Base-by-base conservation (phyloP, 2,888 invertebrate species). In the Phaedon cochleariae region DNA sequence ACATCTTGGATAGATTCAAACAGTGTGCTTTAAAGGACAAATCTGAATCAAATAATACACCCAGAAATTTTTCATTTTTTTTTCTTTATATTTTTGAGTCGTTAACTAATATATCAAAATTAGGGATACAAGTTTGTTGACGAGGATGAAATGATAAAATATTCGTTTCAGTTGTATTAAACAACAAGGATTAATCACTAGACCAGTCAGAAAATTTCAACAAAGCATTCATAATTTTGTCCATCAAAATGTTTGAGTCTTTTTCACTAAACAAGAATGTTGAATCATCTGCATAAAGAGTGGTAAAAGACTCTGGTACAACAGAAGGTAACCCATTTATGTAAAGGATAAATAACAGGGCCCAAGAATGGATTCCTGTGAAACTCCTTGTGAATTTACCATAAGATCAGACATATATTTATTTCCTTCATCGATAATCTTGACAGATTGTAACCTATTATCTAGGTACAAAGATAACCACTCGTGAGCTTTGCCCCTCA, bases 1-100 rank as follows among this genome's bases (percentile, higher is more conserved):
- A 59, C 22, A 59, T 21, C 41, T 51, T 59, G 18, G 37, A 59
- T 51, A 31, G 20, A 51, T 59, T 51, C 2, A 49, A 59, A 51
- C 59, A 51, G 51, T 59, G 51, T 51, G 51, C 51, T 51, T 46
- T 37, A 26, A 59, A 51, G 22, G 59, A 51, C 37, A 59, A 49
- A 59, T 59, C 31, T 26, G 49, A 59, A 51, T 59, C 48, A 34
- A 51, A 51, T 12, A 34, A 51, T 49, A 59, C 37, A 37, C 37
- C 31, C 49, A 59, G 34, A 34, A 51, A 51, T 46, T 37, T 51
- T 9, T 29, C 59, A 26, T 48, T 26, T 31, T 18, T 31, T 31
- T 6, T 48, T 45, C 29, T 48, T 48, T 22, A 17, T 29, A 48
- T 59, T 18, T 49, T 59, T 49, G 49, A 59, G 59, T 46, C 18